Conservation (phyloP, 2,888 invertebrate genomes). For the Orchesella flavescens region DNA sequence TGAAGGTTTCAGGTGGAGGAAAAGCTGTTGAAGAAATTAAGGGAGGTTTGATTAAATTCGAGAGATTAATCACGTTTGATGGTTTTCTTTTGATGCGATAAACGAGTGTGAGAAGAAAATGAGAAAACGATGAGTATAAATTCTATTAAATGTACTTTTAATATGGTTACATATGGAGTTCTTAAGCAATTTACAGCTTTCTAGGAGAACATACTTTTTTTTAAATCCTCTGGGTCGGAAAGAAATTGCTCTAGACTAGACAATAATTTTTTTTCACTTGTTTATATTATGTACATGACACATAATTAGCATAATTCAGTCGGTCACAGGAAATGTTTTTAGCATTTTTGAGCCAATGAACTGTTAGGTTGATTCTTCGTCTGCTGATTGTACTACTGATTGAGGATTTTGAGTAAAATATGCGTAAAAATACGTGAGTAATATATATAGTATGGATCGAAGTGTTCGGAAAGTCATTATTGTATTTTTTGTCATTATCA, state of each 20-base stretch:
- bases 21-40: conserved; percentile 17
- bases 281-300: not conserved
- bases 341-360: not conserved
- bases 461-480: conserved; percentile 23
- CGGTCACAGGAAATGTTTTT: conserved; percentile 25
- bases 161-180: not conserved
- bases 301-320: conserved; percentile 19
- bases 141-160: not conserved
- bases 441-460: conserved; percentile 10
- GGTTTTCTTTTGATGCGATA: conserved; percentile 8
- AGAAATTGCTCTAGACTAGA: not conserved
- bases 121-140: not conserved
- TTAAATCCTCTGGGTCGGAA: not conserved
- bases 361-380: not conserved
- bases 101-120: conserved; percentile 12
- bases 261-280: not conserved
- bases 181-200: too few species aligned
- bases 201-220: not conserved
- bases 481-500: conserved; percentile 26
- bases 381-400: not conserved
- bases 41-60: conserved; percentile 23
- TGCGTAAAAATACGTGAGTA: not conserved
- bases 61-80: conserved; percentile 34
- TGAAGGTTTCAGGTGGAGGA: conserved; percentile 4
- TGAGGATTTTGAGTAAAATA: not conserved